Percentiles rank a stretch among this genome's conserved stretches.
Evolutionary conservation across 2,888 invertebrate species (phyloP).

Genomic region (Cheilosia impressa): DNA sequence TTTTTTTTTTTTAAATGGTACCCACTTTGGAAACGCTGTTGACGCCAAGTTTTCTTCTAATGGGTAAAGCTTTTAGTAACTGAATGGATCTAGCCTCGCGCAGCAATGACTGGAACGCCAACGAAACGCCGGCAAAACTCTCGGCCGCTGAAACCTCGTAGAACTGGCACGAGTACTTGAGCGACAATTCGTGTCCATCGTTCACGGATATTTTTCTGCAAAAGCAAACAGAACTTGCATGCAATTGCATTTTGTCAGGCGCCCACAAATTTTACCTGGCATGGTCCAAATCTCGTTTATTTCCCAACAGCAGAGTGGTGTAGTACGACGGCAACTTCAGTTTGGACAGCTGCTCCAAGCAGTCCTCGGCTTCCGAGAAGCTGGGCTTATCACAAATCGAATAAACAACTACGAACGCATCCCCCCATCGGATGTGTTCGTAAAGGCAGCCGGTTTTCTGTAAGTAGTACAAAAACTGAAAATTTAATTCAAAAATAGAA

Average conservation of each 20-base stretch:
- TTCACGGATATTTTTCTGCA: slow-evolving; percentile 90
- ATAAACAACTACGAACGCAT: slow-evolving; percentile 92
- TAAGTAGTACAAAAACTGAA: slow-evolving; percentile 70
- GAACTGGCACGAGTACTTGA: slow-evolving; percentile 92
- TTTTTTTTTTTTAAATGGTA: not conserved
- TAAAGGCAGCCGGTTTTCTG: slow-evolving; percentile 89
- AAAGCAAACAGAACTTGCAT: slow-evolving; percentile 76
- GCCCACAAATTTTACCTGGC: slow-evolving; percentile 85
- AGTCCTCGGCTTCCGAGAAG: slow-evolving; percentile 89
- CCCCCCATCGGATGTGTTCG: slow-evolving; percentile 92
- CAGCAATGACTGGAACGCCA: slow-evolving; percentile 91
- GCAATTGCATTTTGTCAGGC: not conserved
- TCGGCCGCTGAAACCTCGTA: slow-evolving; percentile 94
- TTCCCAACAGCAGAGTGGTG: slow-evolving; percentile 90
- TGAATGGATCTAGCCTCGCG: slow-evolving; percentile 91
- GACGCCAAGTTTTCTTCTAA: slow-evolving; percentile 89
- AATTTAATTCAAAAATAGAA: slow-evolving; percentile 62
- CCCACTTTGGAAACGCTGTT: slow-evolving; percentile 90
- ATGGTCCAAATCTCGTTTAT: slow-evolving; percentile 92
- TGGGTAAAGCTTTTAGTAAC: slow-evolving; percentile 87
- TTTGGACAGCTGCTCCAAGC: slow-evolving; percentile 88
- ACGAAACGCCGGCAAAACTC: slow-evolving; percentile 91
- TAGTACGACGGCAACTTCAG: slow-evolving; percentile 90
- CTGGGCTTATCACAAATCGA: slow-evolving; percentile 91
- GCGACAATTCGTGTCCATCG: slow-evolving; percentile 91